A percentile compares a stretch with the other conserved stretches of the same genome.
These are phyloP conservation scores for Cephus pulcher DNA, from an alignment of 2,888 invertebrate genomes.

Conservation along the genomic window DNA sequence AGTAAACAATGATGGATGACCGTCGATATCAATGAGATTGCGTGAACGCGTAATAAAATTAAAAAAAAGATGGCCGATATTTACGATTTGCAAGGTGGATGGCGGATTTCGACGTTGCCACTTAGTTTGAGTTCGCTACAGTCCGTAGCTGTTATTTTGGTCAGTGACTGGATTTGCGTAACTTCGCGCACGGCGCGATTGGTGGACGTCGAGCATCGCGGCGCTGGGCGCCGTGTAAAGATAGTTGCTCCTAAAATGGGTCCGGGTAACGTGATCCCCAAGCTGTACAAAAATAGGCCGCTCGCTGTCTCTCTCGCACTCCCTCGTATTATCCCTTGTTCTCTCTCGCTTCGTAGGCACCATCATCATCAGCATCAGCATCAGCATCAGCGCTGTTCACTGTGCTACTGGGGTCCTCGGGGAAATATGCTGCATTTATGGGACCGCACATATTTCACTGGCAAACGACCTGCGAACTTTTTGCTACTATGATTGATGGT, in stretches of 20 bases:
- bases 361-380: slow-evolving; percentile 12
- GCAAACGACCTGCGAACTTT: slow-evolving; percentile 2
- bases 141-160: slow-evolving; percentile 55
- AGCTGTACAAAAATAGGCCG: slow-evolving; percentile 70
- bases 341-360: not conserved
- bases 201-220: slow-evolving; percentile 43
- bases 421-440: slow-evolving; percentile 45
- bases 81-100: slow-evolving; percentile 1
- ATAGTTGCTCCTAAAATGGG: slow-evolving; percentile 76
- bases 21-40: not conserved
- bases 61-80: not conserved
- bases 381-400: not conserved
- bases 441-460: slow-evolving; percentile 1
- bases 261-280: slow-evolving; percentile 73
- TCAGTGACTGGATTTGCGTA: slow-evolving; percentile 63
- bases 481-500: not conserved
- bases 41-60: not conserved
- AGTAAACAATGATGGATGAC: slow-evolving; percentile 1
- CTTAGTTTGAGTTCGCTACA: slow-evolving; percentile 1
- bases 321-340: slow-evolving; percentile 38
- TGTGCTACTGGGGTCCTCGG: slow-evolving; percentile 32
- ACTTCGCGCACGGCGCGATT: slow-evolving; percentile 43
- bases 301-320: slow-evolving; percentile 56
- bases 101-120: not conserved
- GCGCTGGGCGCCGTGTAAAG: slow-evolving; percentile 62